Evolutionary conservation across 1,140 invertebrate species (phyloP).

Genomic region (Rhopalosiphum maidis): DNA sequence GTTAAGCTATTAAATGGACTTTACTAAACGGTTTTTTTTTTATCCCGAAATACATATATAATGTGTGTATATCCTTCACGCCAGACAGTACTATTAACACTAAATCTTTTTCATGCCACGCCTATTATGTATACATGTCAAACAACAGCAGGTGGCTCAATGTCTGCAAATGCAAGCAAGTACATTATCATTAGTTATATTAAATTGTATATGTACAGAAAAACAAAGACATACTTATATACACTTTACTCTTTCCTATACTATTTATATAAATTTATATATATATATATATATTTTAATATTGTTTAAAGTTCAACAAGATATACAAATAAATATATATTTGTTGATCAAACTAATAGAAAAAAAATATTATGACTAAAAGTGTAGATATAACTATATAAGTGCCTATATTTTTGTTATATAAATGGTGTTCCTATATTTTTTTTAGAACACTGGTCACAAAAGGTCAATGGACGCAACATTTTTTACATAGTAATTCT

Average conservation of each 20-base stretch:
- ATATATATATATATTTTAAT: not conserved
- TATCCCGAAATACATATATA: not conserved
- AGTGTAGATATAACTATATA: not conserved
- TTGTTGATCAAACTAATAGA: not conserved
- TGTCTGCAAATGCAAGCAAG: conserved; percentile 7
- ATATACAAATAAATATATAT: not conserved
- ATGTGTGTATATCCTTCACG: not conserved
- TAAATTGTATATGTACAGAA: not conserved
- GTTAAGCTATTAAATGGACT: not conserved
- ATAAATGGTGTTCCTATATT: not conserved
- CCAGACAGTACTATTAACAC: not conserved
- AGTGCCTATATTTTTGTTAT: not conserved
- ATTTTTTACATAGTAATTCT: not conserved
- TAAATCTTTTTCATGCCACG: not conserved
- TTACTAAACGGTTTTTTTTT: not conserved
- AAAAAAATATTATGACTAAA: not conserved
- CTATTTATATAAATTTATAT: not conserved
- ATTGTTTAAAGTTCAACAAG: not conserved
- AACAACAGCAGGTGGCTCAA: conserved; percentile 5
- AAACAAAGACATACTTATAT: not conserved
- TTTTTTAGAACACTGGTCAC: not conserved
- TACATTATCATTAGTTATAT: conserved; percentile 8
- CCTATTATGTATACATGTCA: conserved; percentile 7
- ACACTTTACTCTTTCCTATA: not conserved
- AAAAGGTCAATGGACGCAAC: not conserved